Evolutionary conservation across 2,888 invertebrate species (phyloP), one percentile per base, ranked within the genome.

Genomic region (Perithous albicinctus): DNA sequence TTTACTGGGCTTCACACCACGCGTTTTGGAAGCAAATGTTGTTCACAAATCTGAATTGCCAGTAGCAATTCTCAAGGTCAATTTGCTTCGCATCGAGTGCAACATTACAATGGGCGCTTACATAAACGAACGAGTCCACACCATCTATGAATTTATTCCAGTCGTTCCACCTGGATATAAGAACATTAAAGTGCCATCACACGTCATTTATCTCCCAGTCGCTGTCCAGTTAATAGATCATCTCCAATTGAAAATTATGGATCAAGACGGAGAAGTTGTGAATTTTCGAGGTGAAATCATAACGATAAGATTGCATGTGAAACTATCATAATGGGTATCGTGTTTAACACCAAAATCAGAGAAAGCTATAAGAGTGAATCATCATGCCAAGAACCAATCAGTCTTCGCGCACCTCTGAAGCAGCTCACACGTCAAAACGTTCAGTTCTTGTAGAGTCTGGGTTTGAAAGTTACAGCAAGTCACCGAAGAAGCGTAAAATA

Each of bases 41-140:
- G 51, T 1, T 0, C 70, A 82, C 63, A 23, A 41, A 10, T 80
- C 77, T 4, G 80, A 77, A 56, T 26, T 46, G 1, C 15, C 66
- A 32, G 76, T 85, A 38, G 79, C 83, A 20, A 79, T 80, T 46
- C 54, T 85, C 4, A 76, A 35, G 20, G 15, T 80, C n/a, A 74
- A n/a, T n/a, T n/a, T n/a, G n/a, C n/a, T n/a, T n/a, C n/a, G n/a
- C n/a, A n/a, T n/a, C n/a, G n/a, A n/a, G n/a, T n/a, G n/a, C n/a
- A n/a, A n/a, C n/a, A n/a, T n/a, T n/a, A n/a, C n/a, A n/a, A n/a
- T n/a, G n/a, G n/a, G n/a, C n/a, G n/a, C n/a, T n/a, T n/a, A n/a
- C n/a, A n/a, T n/a, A n/a, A n/a, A n/a, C n/a, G n/a, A n/a, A n/a
- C n/a, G n/a, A n/a, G n/a, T n/a, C n/a, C n/a, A n/a, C n/a, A n/a